phyloP scores from a whole-genome alignment of 2,113 vertebrate species.

The Charina bottae region DNA sequence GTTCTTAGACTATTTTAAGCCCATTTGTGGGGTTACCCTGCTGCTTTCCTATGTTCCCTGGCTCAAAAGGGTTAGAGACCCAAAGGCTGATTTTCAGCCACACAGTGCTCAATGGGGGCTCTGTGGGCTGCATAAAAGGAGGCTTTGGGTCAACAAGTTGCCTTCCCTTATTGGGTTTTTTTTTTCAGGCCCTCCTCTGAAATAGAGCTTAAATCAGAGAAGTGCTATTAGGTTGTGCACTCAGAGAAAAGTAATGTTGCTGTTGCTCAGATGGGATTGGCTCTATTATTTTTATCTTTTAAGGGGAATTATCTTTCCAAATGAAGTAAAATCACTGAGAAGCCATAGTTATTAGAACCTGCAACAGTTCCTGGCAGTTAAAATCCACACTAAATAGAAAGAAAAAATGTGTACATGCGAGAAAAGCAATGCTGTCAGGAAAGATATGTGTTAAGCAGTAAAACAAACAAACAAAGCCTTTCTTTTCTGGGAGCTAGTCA shows the following conservation, averaged over 20 bases:
- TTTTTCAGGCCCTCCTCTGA: neutral
- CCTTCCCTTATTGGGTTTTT: neutral
- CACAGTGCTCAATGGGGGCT: neutral
- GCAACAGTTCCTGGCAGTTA: neutral
- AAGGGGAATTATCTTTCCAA: constrained; percentile 28
- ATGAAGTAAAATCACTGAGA: constrained; percentile 27
- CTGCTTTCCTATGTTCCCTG: neutral
- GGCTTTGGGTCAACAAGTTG: neutral
- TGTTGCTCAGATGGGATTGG: neutral
- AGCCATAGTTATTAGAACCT: neutral
- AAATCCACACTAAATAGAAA: neutral
- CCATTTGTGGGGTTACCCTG: neutral
- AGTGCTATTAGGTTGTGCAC: neutral
- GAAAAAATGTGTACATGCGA: neutral
- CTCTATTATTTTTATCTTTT: neutral
- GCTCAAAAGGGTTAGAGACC: neutral
- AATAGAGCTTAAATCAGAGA: neutral
- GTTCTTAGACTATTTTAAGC: neutral
- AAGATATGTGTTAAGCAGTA: neutral
- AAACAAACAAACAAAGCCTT: neutral
- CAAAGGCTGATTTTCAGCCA: neutral
- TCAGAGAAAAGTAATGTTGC: constrained; percentile 8
- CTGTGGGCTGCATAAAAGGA: neutral
- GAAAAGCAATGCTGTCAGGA: constrained; percentile 23
- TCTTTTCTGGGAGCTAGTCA: neutral